A percentile compares a stretch with the other conserved stretches of the same genome.
phyloP scores from a whole-genome alignment of 2,797 vertebrate species.

The Sebastes goodei region DNA sequence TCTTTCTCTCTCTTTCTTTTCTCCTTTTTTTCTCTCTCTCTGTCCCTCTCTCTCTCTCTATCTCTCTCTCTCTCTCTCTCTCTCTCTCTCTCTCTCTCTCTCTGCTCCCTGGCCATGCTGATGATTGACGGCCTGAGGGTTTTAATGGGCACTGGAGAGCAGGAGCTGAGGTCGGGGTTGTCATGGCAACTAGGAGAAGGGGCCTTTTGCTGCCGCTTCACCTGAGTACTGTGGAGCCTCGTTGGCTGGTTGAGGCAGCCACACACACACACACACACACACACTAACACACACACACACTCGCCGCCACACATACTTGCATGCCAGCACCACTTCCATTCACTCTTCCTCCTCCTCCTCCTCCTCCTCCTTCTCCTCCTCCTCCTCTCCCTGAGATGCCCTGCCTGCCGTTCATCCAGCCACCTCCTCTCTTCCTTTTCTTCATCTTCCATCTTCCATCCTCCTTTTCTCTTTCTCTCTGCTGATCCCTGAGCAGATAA shows the following conservation, averaged over 20 bases:
- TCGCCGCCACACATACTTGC: conserved; percentile 46
- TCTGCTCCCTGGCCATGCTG: conserved; percentile 79
- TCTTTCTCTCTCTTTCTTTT: conserved; percentile 7
- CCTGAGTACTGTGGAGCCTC: conserved; percentile 81
- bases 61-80: conserved; percentile 54
- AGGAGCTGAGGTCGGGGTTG: conserved; percentile 87
- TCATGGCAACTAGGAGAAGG: conserved; percentile 88
- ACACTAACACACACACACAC: conserved; percentile 16
- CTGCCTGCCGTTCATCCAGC: conserved; percentile 45
- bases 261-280: conserved; percentile 23
- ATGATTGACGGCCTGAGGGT: conserved; percentile 89
- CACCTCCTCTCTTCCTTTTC: conserved; percentile 27
- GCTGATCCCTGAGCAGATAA: conserved; percentile 24
- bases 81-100: conserved; percentile 45
- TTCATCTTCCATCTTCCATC: conserved; percentile 8
- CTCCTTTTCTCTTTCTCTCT: conserved; percentile 22
- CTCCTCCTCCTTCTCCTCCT: conserved; percentile 41
- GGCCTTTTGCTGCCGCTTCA: conserved; percentile 84
- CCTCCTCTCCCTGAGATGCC: conserved; percentile 39
- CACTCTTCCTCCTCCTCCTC: conserved; percentile 51
- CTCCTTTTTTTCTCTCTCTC: conserved; percentile 30
- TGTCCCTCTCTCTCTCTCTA: conserved; percentile 44
- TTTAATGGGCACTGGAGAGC: conserved; percentile 88
- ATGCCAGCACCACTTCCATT: conserved; percentile 67
- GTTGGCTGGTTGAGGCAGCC: conserved; percentile 66